Evolutionary conservation across 2,113 vertebrate genomes (phyloP), one percentile per base, ranked within the genome.

Genomic region (Struthio camelus): DNA sequence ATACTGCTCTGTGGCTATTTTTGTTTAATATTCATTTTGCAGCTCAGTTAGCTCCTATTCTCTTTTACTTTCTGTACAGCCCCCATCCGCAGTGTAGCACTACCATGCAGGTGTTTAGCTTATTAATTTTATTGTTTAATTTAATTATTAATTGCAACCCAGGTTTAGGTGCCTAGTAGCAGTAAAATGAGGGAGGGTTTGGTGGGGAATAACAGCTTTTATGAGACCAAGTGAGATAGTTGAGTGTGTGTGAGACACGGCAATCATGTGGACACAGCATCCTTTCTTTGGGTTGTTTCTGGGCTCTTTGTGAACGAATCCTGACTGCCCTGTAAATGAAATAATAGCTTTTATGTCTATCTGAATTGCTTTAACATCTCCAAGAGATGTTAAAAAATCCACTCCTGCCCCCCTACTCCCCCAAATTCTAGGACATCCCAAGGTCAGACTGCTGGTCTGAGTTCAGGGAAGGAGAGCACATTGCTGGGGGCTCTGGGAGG

Each of bases 401-500:
- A n/a, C n/a, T n/a, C n/a, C n/a, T n/a, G n/a, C n/a, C n/a, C n/a
- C n/a, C n/a, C n/a, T n/a, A n/a, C n/a, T 10, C 23, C 23, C 22
- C 28, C 30, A 18, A 1, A 42, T 61, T 19, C 24, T 13, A 6
- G 82, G 17, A 24, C 25, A 16, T 34, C 67, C 83, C 38, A 10
- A 0, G n/a, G 18, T 10, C 6, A 0, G 17, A 30, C 15, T 10
- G 28, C 56, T 0, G 5, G 9, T 3, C 17, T 28, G 71, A 34
- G 64, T 36, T 3, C 14, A 42, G 17, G 2, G 30, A 11, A 50
- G n/a, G 40, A 44, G 77, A 36, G 53, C 7, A 8, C 53, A 32
- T n/a, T 0, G 0, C 76, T 16, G 73, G 54, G 40, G 17, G 30
- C 48, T 28, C n/a, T n/a, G n/a, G n/a, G n/a, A n/a, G n/a, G n/a